Evolutionary conservation across 1,140 invertebrate genomes (phyloP).

Genomic region (Neelides sp.): DNA sequence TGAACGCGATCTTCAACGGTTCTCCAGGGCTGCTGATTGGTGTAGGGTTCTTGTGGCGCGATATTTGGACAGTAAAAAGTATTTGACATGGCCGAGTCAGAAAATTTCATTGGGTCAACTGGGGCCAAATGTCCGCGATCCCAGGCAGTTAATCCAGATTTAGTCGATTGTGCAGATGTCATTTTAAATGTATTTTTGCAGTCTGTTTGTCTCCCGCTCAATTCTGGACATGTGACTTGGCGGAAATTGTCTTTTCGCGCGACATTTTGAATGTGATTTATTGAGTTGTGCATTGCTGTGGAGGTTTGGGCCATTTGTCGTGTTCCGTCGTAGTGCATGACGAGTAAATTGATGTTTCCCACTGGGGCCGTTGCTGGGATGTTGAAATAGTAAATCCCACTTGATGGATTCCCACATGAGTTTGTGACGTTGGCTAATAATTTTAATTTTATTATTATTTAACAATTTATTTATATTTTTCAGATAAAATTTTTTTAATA

Average conservation of each 20-base stretch:
- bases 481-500: no score
- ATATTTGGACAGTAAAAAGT: constrained; percentile 17
- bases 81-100: neutral
- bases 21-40: constrained; percentile 11
- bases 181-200: constrained; percentile 13
- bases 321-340: neutral
- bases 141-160: constrained; percentile 1
- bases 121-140: constrained; percentile 13
- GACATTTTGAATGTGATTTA: constrained; percentile 9
- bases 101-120: constrained; percentile 7
- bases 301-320: constrained; percentile 1
- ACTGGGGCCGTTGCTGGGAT: constrained; percentile 2
- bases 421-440: no score
- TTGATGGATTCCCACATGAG: neutral
- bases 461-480: no score
- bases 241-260: constrained; percentile 12
- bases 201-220: neutral
- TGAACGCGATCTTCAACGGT: constrained; percentile 2
- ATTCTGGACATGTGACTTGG: neutral
- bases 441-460: no score
- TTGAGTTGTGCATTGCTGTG: constrained; percentile 3
- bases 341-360: constrained; percentile 10
- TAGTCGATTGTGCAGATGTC: constrained; percentile 5
- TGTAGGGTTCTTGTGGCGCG: constrained; percentile 13
- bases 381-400: constrained; percentile 8